Evolutionary conservation across 2,888 invertebrate species (phyloP).

Genomic region (Apamea sordens): DNA sequence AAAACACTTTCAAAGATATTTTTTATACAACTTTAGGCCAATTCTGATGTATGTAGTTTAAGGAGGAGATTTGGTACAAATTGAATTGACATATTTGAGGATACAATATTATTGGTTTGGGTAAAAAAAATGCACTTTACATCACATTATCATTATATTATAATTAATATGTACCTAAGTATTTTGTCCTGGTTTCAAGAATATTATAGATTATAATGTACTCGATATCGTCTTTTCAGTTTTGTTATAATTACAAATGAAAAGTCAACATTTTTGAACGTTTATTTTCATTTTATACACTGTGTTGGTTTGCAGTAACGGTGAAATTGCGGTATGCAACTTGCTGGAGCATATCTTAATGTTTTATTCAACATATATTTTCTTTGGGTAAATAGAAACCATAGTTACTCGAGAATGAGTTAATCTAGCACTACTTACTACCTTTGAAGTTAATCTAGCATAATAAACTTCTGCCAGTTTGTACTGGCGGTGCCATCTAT

Average conservation of each 20-base stretch:
- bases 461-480: neutral
- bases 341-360: neutral
- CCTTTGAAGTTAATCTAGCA: neutral
- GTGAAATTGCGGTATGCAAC: neutral
- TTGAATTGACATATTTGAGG: slow-evolving; percentile 37
- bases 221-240: neutral
- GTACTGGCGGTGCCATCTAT: neutral
- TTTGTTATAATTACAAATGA: no score
- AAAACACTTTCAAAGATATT: slow-evolving; percentile 25
- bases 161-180: neutral
- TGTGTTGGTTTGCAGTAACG: neutral
- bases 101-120: neutral
- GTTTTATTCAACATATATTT: neutral
- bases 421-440: neutral
- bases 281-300: neutral
- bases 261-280: neutral
- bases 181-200: neutral
- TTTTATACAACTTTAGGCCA: slow-evolving; percentile 60
- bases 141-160: neutral
- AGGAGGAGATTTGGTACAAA: slow-evolving; percentile 21
- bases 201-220: neutral
- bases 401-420: neutral
- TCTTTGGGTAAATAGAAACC: neutral
- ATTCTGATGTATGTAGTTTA: slow-evolving; percentile 34
- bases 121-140: neutral